phyloP scores from a whole-genome alignment of 53 echinoderm and acorn worm species.

The Patiria pectinifera region DNA sequence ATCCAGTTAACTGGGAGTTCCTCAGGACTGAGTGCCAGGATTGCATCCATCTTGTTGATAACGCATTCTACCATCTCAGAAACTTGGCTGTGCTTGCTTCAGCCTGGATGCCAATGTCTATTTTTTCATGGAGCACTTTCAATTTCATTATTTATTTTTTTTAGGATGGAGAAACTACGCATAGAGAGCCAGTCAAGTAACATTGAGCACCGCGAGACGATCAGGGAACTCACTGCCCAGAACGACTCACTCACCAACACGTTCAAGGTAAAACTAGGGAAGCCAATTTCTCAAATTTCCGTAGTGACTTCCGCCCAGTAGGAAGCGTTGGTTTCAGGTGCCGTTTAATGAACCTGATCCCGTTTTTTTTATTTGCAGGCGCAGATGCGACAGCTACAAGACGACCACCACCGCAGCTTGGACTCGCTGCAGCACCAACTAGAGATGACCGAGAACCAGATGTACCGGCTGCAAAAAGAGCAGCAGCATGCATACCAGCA shows the following conservation, averaged over 20 bases:
- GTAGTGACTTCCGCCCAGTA: too few species aligned
- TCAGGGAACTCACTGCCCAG: slow-evolving; percentile 87
- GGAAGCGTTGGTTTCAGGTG: too few species aligned
- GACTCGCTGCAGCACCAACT: slow-evolving; percentile 90
- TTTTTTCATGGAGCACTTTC: too few species aligned
- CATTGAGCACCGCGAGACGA: slow-evolving; percentile 85
- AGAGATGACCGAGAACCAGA: slow-evolving; percentile 90
- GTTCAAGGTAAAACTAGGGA: slow-evolving; percentile 76
- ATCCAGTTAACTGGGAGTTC: too few species aligned
- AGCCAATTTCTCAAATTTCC: not conserved
- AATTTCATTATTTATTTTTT: not conserved
- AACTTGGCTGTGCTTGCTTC: too few species aligned
- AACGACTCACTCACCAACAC: slow-evolving; percentile 86
- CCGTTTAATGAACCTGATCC: too few species aligned
- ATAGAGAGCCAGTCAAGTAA: slow-evolving; percentile 80
- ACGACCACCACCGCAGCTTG: slow-evolving; percentile 84
- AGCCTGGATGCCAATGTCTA: too few species aligned
- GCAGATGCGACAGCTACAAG: slow-evolving; percentile 85
- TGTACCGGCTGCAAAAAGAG: slow-evolving; percentile 86
- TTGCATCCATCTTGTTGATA: too few species aligned
- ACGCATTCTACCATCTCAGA: too few species aligned
- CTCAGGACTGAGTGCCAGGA: too few species aligned
- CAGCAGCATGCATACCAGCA: slow-evolving; percentile 62
- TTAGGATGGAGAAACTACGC: slow-evolving; percentile 82
- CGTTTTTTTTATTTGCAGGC: slow-evolving; percentile 28